Conservation (phyloP, 1,140 invertebrate species). For the Wasmannia auropunctata region DNA sequence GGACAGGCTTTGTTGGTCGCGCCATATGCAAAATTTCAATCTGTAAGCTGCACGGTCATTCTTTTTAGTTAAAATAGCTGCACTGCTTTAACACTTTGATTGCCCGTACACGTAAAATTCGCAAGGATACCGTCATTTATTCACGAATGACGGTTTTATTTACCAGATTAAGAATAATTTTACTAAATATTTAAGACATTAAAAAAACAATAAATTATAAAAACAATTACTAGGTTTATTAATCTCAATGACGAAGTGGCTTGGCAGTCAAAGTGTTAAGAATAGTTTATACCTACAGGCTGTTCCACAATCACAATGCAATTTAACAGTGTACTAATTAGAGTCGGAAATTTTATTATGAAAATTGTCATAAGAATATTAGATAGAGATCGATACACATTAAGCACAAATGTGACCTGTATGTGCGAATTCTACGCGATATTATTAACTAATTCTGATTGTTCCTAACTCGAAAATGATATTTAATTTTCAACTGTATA, state of each 20-base stretch:
- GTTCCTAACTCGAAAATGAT: neutral
- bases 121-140: too few species aligned
- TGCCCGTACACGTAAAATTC: too few species aligned
- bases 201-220: too few species aligned
- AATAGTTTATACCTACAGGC: neutral
- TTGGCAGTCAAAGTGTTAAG: too few species aligned
- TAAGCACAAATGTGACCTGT: neutral
- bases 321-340: neutral
- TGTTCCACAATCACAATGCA: neutral
- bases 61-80: neutral
- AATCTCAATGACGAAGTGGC: too few species aligned
- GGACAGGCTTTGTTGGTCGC: slow-evolving; percentile 66
- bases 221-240: too few species aligned
- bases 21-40: slow-evolving; percentile 35
- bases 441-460: neutral
- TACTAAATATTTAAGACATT: too few species aligned
- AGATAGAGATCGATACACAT: neutral
- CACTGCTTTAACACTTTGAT: too few species aligned
- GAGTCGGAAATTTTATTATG: neutral
- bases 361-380: neutral
- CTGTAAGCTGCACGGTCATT: slow-evolving; percentile 24
- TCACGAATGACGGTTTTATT: too few species aligned
- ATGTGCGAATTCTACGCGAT: neutral
- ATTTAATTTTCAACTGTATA: neutral
- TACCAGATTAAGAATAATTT: too few species aligned